Evolutionary conservation across 2,797 vertebrate species (phyloP), one percentile per base, ranked within the genome.

Genomic region (Myiotriccus ornatus): DNA sequence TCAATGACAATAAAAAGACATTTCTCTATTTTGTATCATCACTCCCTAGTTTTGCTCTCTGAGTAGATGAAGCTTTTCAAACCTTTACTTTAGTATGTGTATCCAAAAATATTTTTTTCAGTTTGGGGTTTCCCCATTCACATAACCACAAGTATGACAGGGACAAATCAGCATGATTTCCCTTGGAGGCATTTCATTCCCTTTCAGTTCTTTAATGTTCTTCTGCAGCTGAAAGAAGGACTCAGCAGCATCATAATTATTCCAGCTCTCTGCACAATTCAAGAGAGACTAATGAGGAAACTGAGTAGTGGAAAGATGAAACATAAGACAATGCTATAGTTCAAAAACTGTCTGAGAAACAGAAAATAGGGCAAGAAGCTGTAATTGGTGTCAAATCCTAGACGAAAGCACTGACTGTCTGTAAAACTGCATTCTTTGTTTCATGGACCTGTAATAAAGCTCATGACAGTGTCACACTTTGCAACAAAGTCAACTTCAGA

Each of bases 361-460:
- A 93, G 84, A 92, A 96, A 89, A 74, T 11, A 56, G 52, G 37
- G n/a, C 39, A 89, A 84, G 47, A 81, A 87, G 30, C 39, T 85
- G 16, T 34, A 90, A 76, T 39, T 3, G 2, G 32, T 64, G 57
- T 85, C 53, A 87, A 89, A 87, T 74, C 27, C 74, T 23, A 93
- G 60, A 52, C 46, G 64, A 87, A 89, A 87, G 7, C 43, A 59
- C 27, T 32, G 30, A 20, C 23, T 57, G 25, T 50, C 41, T 84
- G 39, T 44, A 85, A 63, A 73, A 56, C 52, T 67, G 24, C 13
- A 4, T 32, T 44, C 37, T 83, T 70, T 85, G 28, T 41, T 37
- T 83, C 27, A 9, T 1, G 8, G 35, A 56, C 23, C 50, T 87
- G n/a, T 44, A 62, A 85, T 70, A 89, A 83, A 67, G 9, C 7